A percentile compares a stretch with the other conserved stretches of the same genome.
Evolutionary conservation across 2,797 vertebrate genomes (phyloP).

Genomic region (Ctenopoma multispine): DNA sequence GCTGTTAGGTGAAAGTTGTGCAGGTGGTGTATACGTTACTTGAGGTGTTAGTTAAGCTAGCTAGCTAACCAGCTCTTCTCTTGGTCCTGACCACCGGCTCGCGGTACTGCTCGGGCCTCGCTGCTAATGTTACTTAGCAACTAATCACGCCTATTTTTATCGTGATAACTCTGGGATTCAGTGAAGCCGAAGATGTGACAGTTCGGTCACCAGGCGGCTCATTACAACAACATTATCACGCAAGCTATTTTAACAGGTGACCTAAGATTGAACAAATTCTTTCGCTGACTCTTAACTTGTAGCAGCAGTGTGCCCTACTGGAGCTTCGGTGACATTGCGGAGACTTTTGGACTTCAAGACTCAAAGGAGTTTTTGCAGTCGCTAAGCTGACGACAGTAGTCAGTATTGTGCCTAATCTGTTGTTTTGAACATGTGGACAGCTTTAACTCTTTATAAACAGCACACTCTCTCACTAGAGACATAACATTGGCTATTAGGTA

Average conservation of each 20-base stretch:
- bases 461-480: neutral
- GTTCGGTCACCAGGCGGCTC: neutral
- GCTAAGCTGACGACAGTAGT: slow-evolving; percentile 1
- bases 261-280: slow-evolving; percentile 16
- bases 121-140: slow-evolving; percentile 68
- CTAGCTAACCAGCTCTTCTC: slow-evolving; percentile 55
- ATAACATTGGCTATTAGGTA: neutral
- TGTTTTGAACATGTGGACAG: slow-evolving; percentile 9
- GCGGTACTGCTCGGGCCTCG: slow-evolving; percentile 58
- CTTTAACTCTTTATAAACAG: neutral
- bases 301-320: slow-evolving; percentile 59
- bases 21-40: slow-evolving; percentile 52
- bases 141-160: slow-evolving; percentile 43
- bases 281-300: slow-evolving; percentile 54
- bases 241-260: slow-evolving; percentile 31
- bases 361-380: slow-evolving; percentile 55
- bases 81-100: slow-evolving; percentile 35
- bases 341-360: slow-evolving; percentile 66
- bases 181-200: slow-evolving; percentile 1
- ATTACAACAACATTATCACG: neutral
- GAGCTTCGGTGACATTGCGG: slow-evolving; percentile 71
- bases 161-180: slow-evolving; percentile 14
- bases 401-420: neutral
- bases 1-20: slow-evolving; percentile 50
- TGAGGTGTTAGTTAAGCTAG: slow-evolving; percentile 66